Percentiles rank a stretch among this genome's conserved stretches.
These are phyloP conservation scores for Dendronephthya gigantea DNA, from an alignment of 64 coral and sea anemone genomes.

Conservation along the genomic window DNA sequence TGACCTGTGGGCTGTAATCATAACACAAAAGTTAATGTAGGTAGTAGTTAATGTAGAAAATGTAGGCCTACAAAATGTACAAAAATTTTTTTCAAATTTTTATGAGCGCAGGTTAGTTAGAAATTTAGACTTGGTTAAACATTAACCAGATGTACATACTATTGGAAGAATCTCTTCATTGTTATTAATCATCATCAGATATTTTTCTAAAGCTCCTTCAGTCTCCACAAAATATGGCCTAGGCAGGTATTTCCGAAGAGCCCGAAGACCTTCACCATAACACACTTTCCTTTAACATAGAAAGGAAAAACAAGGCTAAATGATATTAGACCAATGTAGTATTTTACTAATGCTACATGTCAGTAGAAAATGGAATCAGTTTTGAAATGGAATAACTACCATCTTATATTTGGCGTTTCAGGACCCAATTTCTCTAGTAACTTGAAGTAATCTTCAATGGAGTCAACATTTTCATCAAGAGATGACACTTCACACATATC, in stretches of 20 bases:
- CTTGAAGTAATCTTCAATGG: background rate
- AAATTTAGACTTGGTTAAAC: too few relatives aligned
- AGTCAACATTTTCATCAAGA: background rate
- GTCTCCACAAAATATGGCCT: background rate
- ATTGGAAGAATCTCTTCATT: background rate
- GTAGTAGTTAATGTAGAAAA: too few relatives aligned
- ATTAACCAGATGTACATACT: too few relatives aligned
- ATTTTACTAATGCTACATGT: too few relatives aligned
- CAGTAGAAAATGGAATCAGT: background rate
- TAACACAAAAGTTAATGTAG: too few relatives aligned
- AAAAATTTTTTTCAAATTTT: too few relatives aligned
- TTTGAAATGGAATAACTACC: background rate
- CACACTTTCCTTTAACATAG: background rate
- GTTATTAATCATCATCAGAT: background rate
- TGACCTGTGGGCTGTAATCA: background rate
- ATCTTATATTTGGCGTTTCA: background rate
- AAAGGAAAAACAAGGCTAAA: too few relatives aligned
- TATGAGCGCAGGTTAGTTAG: too few relatives aligned
- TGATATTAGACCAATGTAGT: too few relatives aligned
- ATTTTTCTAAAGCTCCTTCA: background rate
- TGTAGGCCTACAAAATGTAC: too few relatives aligned
- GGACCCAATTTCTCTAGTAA: background rate
- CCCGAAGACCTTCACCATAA: background rate
- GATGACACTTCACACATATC: background rate
- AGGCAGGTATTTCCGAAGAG: background rate